phyloP scores from a whole-genome alignment of 2,113 vertebrate species.

The Nerophis ophidion region DNA sequence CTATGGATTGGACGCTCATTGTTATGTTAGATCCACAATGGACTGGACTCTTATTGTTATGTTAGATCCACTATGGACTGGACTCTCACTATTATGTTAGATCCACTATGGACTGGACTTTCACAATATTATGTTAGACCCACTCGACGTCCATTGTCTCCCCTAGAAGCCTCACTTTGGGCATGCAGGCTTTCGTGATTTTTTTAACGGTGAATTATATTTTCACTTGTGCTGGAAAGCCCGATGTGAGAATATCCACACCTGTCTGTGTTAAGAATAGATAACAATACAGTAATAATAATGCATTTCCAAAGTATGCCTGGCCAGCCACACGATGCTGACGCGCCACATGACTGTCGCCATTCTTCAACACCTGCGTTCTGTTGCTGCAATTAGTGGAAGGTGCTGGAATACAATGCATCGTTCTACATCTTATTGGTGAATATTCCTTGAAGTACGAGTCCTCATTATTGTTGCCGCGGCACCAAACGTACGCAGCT shows the following conservation, averaged over 20 bases:
- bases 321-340: conserved; percentile 56
- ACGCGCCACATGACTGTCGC: conserved; percentile 56
- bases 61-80: too few relatives aligned
- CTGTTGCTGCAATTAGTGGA: conserved; percentile 12
- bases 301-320: conserved; percentile 62
- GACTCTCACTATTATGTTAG: too few relatives aligned
- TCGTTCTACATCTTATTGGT: not conserved
- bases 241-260: conserved; percentile 54
- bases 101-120: too few relatives aligned
- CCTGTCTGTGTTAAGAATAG: conserved; percentile 13
- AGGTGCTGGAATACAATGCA: conserved; percentile 7
- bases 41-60: too few relatives aligned
- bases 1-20: too few relatives aligned
- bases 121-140: too few relatives aligned
- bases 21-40: too few relatives aligned
- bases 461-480: conserved; percentile 16
- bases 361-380: conserved; percentile 37
- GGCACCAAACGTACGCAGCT: conserved; percentile 6
- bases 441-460: conserved; percentile 23
- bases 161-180: too few relatives aligned
- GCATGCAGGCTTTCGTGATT: conserved; percentile 57
- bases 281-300: conserved; percentile 56
- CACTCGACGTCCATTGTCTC: too few relatives aligned
- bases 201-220: conserved; percentile 66
- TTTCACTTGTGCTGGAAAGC: conserved; percentile 64